Evolutionary conservation across 2,113 vertebrate genomes (phyloP).

Genomic region (Tylochromis polylepis): DNA sequence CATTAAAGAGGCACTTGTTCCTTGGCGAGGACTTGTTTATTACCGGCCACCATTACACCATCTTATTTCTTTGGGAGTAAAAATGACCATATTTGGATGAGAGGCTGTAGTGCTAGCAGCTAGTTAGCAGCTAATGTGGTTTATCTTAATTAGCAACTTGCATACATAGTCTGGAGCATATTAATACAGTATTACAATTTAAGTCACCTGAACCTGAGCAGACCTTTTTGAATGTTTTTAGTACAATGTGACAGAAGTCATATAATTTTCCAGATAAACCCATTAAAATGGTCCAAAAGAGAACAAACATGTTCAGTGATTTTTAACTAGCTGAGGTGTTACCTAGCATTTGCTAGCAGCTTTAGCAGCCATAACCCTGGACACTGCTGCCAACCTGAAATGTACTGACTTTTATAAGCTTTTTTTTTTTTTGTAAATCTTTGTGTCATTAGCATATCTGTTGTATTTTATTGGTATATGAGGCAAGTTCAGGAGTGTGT

Average conservation of each 20-base stretch:
- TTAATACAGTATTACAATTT: background rate
- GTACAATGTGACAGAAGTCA: background rate
- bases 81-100: background rate
- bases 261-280: background rate
- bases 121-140: background rate
- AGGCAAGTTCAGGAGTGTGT: background rate
- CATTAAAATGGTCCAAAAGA: background rate
- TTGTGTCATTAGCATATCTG: background rate
- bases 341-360: background rate
- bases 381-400: background rate
- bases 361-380: background rate
- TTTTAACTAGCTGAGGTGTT: background rate
- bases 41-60: too few species aligned
- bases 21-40: too few species aligned
- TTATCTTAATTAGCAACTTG: background rate
- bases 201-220: background rate
- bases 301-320: background rate
- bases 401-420: background rate
- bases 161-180: background rate
- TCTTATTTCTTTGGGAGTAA: background rate
- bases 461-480: background rate
- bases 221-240: background rate
- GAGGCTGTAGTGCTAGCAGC: background rate
- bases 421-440: background rate
- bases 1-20: too few species aligned